A percentile compares a stretch with the other conserved stretches of the same genome.
Conservation (phyloP, 1,140 invertebrate genomes). For the Homalodisca vitripennis region DNA sequence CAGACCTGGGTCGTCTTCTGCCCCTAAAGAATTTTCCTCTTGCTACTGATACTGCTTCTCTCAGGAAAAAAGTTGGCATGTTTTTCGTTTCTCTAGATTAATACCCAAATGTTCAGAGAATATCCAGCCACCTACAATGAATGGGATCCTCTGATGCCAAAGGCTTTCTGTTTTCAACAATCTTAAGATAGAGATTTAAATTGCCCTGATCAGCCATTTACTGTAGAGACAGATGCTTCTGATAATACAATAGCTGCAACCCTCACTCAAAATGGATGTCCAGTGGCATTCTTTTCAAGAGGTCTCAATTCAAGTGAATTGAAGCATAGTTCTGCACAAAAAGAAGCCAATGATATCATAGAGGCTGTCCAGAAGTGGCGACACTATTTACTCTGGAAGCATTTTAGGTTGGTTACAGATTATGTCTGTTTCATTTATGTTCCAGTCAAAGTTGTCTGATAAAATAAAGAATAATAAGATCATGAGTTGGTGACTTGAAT, state of each 20-base stretch:
- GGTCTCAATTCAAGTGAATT: neutral
- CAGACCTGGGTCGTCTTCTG: neutral
- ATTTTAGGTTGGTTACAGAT: neutral
- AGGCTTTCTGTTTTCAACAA: neutral
- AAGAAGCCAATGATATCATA: neutral
- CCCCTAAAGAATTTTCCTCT: neutral
- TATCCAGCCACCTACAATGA: neutral
- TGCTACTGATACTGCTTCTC: neutral
- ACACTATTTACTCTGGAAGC: neutral
- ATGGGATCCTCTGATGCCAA: neutral
- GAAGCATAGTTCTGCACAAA: neutral
- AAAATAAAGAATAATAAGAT: no score
- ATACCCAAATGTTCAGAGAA: neutral
- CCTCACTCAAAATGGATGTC: neutral
- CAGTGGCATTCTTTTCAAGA: constrained; percentile 7
- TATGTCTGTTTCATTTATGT: neutral
- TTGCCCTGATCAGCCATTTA: neutral
- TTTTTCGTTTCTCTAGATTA: neutral
- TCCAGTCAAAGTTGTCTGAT: no score
- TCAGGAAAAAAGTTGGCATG: neutral
- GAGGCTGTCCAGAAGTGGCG: neutral
- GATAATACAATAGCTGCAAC: neutral
- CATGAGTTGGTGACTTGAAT: neutral
- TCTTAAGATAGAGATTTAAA: neutral
- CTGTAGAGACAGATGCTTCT: neutral